Evolutionary conservation across 1,140 invertebrate species (phyloP), one percentile per base, ranked within the genome.

Genomic region (Scaptomyza graminum): DNA sequence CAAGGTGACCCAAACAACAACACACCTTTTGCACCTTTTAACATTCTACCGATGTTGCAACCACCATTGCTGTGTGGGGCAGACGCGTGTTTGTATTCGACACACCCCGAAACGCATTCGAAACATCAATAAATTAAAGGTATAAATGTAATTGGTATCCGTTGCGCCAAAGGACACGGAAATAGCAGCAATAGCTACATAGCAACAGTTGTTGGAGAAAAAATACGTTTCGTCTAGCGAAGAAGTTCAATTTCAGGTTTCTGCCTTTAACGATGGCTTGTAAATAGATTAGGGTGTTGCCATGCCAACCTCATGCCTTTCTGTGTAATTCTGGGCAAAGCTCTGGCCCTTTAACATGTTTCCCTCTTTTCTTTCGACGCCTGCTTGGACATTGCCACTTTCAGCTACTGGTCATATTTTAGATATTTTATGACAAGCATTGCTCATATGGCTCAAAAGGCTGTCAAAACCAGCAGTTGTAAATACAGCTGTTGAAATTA

Each of bases 51-150:
- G 0, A 11, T 12, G 37, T 61, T 68, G 52, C 46, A 44, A 71
- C 62, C 68, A 52, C 50, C 55, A 28, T 6, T 31, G 25, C 5
- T 31, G 39, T 46, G 57, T 46, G 56, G 75, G 77, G 15, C 60
- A 56, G 37, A 12, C 39, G 31, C 50, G 34, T 41, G 62, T 64
- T n/a, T 39, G 62, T 65, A n/a, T 49, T 43, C 31, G 37, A 65
- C 74, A 76, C 76, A 68, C 80, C 81, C 80, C 61, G 60, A 51
- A 88, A 66, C 75, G 76, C 74, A 77, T 76, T 85, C 74, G 57
- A 73, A 79, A 88, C 79, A 79, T 87, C 83, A 88, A 87, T 87
- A 87, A 87, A 87, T 87, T 87, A 88, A 82, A 87, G 83, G 63
- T 79, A 88, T 79, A 87, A 87, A 88, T 88, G 82, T 85, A 87